A percentile compares a stretch with the other conserved stretches of the same genome.
Evolutionary conservation across 2,888 invertebrate genomes (phyloP).

Genomic region (Petrolisthes manimaculis): DNA sequence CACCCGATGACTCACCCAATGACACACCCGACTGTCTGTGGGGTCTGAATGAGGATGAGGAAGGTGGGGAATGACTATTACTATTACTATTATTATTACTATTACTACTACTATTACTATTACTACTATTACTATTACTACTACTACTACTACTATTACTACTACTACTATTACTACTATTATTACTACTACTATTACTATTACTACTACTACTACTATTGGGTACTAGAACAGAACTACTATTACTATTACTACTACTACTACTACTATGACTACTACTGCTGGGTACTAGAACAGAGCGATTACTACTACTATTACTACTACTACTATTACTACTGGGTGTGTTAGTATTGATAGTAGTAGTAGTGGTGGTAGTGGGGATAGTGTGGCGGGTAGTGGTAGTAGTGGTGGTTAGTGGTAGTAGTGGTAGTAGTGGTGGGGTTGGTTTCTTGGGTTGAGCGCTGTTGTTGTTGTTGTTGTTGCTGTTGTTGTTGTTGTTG

Average conservation of each 20-base stretch:
- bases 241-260: neutral
- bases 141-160: conserved; percentile 19
- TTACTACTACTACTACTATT: neutral
- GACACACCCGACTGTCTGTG: too few relatives aligned
- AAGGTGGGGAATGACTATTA: too few relatives aligned
- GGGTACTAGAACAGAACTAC: neutral
- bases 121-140: conserved; percentile 5
- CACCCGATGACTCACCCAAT: too few relatives aligned
- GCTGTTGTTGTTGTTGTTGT: neutral
- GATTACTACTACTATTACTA: too few relatives aligned
- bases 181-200: conserved; percentile 17
- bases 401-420: neutral
- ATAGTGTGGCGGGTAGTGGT: neutral
- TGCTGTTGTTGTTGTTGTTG: neutral
- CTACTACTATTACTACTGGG: too few relatives aligned
- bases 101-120: conserved; percentile 14
- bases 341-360: neutral
- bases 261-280: too few relatives aligned
- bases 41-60: too few relatives aligned
- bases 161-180: conserved; percentile 19
- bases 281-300: too few relatives aligned
- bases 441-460: neutral
- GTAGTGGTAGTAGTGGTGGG: neutral
- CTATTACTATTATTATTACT: neutral
- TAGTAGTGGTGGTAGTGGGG: neutral